Conservation (phyloP, 2,888 invertebrate genomes). For the Cephonodes hylas region DNA sequence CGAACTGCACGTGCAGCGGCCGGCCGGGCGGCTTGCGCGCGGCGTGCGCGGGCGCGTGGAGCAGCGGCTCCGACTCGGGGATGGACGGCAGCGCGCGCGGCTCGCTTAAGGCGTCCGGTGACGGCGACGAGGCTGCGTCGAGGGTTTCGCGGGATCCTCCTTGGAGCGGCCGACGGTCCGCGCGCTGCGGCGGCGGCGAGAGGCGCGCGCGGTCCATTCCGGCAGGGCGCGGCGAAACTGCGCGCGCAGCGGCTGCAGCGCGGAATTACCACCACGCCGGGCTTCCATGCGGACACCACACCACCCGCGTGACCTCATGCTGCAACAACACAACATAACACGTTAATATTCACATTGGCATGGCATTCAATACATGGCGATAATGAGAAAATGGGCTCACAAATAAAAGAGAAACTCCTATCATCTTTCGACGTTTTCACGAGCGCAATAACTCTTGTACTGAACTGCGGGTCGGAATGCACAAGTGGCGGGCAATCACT, state of each 20-base stretch:
- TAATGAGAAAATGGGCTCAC: background rate
- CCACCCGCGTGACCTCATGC: constrained; percentile 78
- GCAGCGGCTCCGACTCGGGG: constrained; percentile 70
- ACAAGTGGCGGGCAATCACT: background rate
- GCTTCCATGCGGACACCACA: constrained; percentile 78
- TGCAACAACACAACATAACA: constrained; percentile 45
- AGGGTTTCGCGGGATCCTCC: constrained; percentile 72
- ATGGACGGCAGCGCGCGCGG: constrained; percentile 63
- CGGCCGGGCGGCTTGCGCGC: constrained; percentile 58
- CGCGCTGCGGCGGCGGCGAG: constrained; percentile 66
- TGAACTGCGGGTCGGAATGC: background rate
- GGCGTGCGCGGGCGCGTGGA: constrained; percentile 37
- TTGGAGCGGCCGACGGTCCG: constrained; percentile 68
- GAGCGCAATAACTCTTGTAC: background rate
- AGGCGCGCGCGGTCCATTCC: constrained; percentile 73
- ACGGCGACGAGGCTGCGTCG: constrained; percentile 45
- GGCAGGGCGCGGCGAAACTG: constrained; percentile 62
- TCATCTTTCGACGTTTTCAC: background rate
- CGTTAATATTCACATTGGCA: background rate
- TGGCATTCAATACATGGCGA: background rate
- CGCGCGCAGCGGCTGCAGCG: constrained; percentile 69
- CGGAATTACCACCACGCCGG: constrained; percentile 67
- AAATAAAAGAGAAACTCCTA: background rate
- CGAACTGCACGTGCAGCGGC: constrained; percentile 82
- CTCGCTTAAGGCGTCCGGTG: constrained; percentile 59